Conservation (phyloP, 2,888 invertebrate species). For the Tenthredo amoena region DNA sequence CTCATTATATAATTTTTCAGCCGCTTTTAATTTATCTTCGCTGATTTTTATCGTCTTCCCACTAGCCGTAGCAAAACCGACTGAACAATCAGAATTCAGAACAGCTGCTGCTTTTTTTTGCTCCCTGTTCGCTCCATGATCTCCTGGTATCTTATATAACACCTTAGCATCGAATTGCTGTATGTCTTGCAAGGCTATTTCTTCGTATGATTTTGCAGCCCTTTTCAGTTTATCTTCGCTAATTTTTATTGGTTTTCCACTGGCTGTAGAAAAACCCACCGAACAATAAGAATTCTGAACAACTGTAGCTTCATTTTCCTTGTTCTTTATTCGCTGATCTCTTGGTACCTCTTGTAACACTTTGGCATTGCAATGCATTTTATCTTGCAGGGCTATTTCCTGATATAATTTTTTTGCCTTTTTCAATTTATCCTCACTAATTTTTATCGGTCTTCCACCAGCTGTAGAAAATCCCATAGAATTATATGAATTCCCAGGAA, state of each 20-base stretch:
- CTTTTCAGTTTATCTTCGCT: conserved; percentile 54
- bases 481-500: not conserved
- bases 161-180: not conserved
- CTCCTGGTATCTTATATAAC: not conserved
- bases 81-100: not conserved
- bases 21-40: conserved; percentile 51
- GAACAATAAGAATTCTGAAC: not conserved
- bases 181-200: not conserved
- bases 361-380: not conserved
- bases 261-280: conserved; percentile 61
- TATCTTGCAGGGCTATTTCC: not conserved
- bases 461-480: conserved; percentile 61
- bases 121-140: not conserved
- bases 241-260: conserved; percentile 58
- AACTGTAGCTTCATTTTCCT: not conserved
- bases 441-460: conserved; percentile 57
- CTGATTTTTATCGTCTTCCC: conserved; percentile 59
- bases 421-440: conserved; percentile 57
- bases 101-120: not conserved
- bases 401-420: not conserved
- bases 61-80: conserved; percentile 62
- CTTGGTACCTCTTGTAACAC: not conserved
- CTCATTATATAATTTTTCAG: not conserved
- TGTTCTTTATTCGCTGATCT: not conserved
- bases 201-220: not conserved